Evolutionary conservation across 2,888 invertebrate species (phyloP).

Genomic region (Athrips mouffetella): DNA sequence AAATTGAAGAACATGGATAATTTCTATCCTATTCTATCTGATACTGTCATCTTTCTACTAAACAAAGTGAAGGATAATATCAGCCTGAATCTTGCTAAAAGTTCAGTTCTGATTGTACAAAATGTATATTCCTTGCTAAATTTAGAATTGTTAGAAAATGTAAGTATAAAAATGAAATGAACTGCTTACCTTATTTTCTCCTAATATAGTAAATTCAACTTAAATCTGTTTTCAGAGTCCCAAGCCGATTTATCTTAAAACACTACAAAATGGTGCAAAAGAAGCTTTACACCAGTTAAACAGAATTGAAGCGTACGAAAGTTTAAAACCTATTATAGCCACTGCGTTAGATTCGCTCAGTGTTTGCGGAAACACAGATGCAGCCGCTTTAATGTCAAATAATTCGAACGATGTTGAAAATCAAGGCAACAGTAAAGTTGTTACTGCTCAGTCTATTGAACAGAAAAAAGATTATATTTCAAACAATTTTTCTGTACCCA

Average conservation of each 20-base stretch:
- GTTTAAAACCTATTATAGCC: neutral
- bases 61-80: no score
- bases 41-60: no score
- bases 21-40: no score
- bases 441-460: neutral
- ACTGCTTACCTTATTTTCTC: neutral
- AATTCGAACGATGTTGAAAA: no score
- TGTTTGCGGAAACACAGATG: neutral
- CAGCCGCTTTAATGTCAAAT: no score
- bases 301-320: neutral
- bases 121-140: no score
- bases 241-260: neutral
- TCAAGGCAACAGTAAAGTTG: no score
- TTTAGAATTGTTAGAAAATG: no score
- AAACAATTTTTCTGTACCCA: constrained; percentile 42
- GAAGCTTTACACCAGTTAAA: neutral
- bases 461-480: constrained; percentile 18
- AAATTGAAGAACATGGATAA: no score
- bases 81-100: no score
- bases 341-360: neutral
- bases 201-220: neutral
- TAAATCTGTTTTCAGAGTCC: neutral
- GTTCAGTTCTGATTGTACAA: no score
- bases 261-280: neutral
- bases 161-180: neutral